Evolutionary conservation across 2,888 invertebrate species (phyloP).

Genomic region (Reticulitermes lucifugus): DNA sequence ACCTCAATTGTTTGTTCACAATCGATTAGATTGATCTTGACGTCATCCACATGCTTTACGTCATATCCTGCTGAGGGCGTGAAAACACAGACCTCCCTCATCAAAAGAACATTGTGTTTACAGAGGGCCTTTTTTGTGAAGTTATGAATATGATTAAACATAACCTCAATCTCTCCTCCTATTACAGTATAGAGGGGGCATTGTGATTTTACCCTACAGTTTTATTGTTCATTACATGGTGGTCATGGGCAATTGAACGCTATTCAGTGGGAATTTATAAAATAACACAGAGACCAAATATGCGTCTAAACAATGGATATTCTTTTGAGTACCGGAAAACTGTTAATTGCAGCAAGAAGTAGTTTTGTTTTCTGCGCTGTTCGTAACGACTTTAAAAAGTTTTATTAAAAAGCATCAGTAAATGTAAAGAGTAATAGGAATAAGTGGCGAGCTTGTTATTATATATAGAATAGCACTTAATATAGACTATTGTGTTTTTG

Average conservation of each 20-base stretch:
- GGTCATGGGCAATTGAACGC: conserved; percentile 29
- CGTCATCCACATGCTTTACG: conserved; percentile 34
- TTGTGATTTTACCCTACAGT: conserved; percentile 27
- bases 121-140: conserved; percentile 26
- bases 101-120: conserved; percentile 30
- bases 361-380: not conserved
- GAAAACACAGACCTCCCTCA: conserved; percentile 25
- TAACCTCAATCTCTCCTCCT: conserved; percentile 26
- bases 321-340: not conserved
- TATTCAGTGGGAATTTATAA: not conserved
- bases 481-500: too few relatives aligned
- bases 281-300: not conserved
- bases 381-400: not conserved
- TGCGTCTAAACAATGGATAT: not conserved
- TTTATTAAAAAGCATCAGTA: not conserved
- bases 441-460: not conserved
- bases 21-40: conserved; percentile 38
- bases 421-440: not conserved
- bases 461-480: not conserved
- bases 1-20: conserved; percentile 41
- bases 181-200: not conserved
- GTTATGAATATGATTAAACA: conserved; percentile 42
- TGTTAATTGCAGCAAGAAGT: not conserved
- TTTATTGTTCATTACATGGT: conserved; percentile 41
- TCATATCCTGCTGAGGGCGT: conserved; percentile 35